Evolutionary conservation across 1,140 invertebrate genomes (phyloP).

Genomic region (Aphelenchoides besseyi): DNA sequence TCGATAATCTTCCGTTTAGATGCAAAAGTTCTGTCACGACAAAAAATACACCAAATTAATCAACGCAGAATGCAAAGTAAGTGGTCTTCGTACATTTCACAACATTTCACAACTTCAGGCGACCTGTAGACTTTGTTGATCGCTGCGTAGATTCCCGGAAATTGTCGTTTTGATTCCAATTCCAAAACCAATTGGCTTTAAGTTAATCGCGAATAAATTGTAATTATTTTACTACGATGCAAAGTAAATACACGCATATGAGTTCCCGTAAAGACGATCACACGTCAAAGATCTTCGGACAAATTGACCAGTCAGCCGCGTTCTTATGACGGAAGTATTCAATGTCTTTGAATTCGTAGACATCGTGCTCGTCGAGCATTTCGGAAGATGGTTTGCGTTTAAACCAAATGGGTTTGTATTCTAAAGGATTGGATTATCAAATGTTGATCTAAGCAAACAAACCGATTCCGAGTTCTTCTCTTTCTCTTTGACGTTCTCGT

Average conservation of each 20-base stretch:
- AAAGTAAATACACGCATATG: conserved; percentile 7
- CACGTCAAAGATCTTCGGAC: conserved; percentile 2
- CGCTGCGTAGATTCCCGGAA: not conserved
- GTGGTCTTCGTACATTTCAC: not conserved
- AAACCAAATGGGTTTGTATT: conserved; percentile 12
- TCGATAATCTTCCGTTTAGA: too few species aligned
- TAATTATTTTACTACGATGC: not conserved
- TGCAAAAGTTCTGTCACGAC: not conserved
- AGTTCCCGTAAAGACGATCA: not conserved
- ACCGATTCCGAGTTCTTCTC: conserved; percentile 46
- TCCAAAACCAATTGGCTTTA: not conserved
- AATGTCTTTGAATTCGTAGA: not conserved
- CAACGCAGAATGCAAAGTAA: not conserved
- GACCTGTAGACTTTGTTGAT: conserved; percentile 4
- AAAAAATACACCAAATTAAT: not conserved
- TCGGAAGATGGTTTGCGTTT: not conserved
- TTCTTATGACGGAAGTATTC: not conserved
- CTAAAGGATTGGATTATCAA: not conserved
- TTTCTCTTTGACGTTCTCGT: conserved; percentile 62
- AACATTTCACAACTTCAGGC: not conserved
- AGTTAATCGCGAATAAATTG: not conserved
- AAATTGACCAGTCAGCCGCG: not conserved
- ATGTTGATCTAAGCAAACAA: not conserved
- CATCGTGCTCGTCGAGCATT: not conserved
- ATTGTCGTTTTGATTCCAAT: too few species aligned